These are phyloP conservation scores for Gallinago jamesoni DNA, from an alignment of 2,113 vertebrate genomes.

Conservation along the genomic window DNA sequence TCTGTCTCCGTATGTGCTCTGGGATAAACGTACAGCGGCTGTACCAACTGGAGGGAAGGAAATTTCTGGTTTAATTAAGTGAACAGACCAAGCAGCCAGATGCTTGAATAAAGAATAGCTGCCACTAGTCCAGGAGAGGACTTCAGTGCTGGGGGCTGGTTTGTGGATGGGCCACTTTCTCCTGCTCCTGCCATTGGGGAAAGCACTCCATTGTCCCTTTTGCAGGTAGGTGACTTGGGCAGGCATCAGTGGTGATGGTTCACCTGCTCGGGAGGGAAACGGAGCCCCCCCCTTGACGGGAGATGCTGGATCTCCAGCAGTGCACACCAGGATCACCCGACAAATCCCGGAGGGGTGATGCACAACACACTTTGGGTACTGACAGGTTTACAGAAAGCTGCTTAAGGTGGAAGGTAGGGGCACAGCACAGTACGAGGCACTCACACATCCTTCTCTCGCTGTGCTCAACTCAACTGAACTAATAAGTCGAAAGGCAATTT, in stretches of 20 bases:
- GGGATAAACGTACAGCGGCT: not conserved
- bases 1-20: not conserved
- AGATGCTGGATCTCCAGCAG: not conserved
- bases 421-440: not conserved
- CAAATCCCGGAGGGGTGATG: not conserved
- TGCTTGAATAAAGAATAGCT: not conserved
- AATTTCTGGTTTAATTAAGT: conserved; percentile 18
- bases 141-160: not conserved
- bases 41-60: not conserved
- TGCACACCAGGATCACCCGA: not conserved
- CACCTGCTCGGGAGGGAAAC: not conserved
- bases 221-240: not conserved
- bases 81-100: not conserved
- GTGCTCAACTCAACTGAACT: not conserved
- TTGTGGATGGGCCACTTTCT: not conserved
- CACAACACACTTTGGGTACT: not conserved
- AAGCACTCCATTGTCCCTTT: not conserved
- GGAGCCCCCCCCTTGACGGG: not conserved
- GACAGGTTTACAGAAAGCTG: conserved; percentile 21
- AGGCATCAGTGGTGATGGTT: not conserved
- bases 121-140: not conserved
- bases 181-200: not conserved
- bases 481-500: not conserved
- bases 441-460: not conserved
- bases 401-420: conserved; percentile 10